Evolutionary conservation across 2,888 invertebrate species (phyloP).

Genomic region (Heliconius hortense): DNA sequence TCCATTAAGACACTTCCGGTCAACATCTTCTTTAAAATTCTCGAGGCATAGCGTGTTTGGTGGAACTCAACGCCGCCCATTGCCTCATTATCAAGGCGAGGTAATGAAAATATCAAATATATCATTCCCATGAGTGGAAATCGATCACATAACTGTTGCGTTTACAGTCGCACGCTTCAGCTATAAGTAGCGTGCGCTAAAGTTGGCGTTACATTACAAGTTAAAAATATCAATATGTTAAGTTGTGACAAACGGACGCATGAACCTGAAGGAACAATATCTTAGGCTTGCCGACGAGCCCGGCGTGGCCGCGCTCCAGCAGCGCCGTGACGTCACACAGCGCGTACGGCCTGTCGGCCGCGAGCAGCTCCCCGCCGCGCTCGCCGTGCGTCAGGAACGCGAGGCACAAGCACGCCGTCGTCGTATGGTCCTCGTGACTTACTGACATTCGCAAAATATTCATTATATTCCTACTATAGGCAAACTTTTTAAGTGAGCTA

Average conservation of each 20-base stretch:
- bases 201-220: too few species aligned
- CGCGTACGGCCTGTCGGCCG: conserved; percentile 57
- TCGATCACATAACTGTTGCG: too few species aligned
- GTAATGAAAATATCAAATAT: too few species aligned
- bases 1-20: background rate
- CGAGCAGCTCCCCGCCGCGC: conserved; percentile 53
- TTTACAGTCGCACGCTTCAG: background rate
- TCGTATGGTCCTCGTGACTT: conserved; percentile 53
- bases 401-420: conserved; percentile 61
- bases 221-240: too few species aligned
- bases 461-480: background rate
- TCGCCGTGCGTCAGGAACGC: conserved; percentile 64
- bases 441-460: conserved; percentile 50
- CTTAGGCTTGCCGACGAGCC: conserved; percentile 60
- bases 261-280: conserved; percentile 61
- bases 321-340: conserved; percentile 52
- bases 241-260: background rate
- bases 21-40: background rate
- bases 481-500: too few species aligned
- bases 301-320: conserved; percentile 51
- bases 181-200: background rate
- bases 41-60: background rate
- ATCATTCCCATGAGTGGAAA: too few species aligned
- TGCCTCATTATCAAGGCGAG: too few species aligned
- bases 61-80: too few species aligned